Percentiles rank a stretch among this genome's conserved stretches.
phyloP scores from a whole-genome alignment of 2,888 invertebrate species.

The Alentia gelatinosa region DNA sequence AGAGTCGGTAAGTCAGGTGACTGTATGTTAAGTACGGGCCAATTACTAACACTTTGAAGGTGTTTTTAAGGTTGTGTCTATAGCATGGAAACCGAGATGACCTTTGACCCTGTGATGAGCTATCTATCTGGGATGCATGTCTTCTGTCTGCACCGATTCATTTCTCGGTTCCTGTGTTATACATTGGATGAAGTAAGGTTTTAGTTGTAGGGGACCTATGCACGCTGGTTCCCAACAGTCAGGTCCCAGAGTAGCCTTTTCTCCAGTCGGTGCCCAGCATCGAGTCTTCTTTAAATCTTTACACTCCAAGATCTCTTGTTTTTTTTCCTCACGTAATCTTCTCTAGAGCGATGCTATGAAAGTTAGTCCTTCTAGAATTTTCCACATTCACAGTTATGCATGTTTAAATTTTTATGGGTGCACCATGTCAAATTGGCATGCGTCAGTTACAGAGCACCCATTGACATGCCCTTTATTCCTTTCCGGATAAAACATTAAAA shows the following conservation, averaged over 20 bases:
- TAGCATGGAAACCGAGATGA: slow-evolving; percentile 14
- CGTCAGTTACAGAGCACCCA: neutral
- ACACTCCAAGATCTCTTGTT: neutral
- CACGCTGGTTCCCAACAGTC: neutral
- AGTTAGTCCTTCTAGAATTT: neutral
- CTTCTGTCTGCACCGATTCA: neutral
- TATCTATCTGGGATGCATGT: slow-evolving; percentile 1
- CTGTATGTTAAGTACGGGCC: neutral
- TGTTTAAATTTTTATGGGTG: slow-evolving; percentile 3
- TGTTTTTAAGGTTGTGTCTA: neutral
- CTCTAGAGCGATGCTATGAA: neutral
- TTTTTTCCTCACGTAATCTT: neutral
- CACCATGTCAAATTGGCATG: slow-evolving; percentile 23
- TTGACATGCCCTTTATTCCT: slow-evolving; percentile 10
- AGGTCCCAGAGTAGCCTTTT: neutral
- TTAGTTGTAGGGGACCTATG: slow-evolving; percentile 13
- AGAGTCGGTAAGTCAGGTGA: neutral
- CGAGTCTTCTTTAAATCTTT: neutral
- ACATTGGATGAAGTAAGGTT: slow-evolving; percentile 34
- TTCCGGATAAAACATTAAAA: neutral
- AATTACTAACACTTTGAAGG: neutral
- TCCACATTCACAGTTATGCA: slow-evolving; percentile 21
- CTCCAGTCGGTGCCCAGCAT: neutral
- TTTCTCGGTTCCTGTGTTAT: neutral
- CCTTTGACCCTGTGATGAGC: slow-evolving; percentile 2